phyloP scores from a whole-genome alignment of 2,113 vertebrate genomes.

The Romanogobio albipinnatus region DNA sequence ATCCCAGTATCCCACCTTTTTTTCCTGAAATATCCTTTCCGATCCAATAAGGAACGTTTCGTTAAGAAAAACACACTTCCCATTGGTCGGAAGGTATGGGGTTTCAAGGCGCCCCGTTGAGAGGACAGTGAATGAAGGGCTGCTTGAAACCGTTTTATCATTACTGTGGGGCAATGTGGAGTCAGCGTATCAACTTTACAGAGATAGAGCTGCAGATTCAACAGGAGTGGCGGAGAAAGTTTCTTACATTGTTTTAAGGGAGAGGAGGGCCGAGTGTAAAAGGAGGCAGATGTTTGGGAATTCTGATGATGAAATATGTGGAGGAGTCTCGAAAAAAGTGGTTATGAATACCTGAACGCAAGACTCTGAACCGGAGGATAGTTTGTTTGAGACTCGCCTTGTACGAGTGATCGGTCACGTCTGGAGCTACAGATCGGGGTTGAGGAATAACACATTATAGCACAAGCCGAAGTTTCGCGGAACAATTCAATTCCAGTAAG shows the following conservation, averaged over 20 bases:
- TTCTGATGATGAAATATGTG: slow-evolving; percentile 37
- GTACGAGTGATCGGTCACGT: slow-evolving; percentile 29
- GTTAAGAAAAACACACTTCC: slow-evolving; percentile 61
- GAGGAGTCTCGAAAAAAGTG: slow-evolving; percentile 37
- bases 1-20: slow-evolving; percentile 51
- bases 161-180: slow-evolving; percentile 53
- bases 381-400: slow-evolving; percentile 12
- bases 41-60: slow-evolving; percentile 60
- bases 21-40: slow-evolving; percentile 14
- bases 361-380: slow-evolving; percentile 1
- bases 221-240: slow-evolving; percentile 31
- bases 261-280: neutral
- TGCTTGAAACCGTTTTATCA: slow-evolving; percentile 66
- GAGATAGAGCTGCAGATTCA: slow-evolving; percentile 7
- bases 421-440: neutral
- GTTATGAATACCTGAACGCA: slow-evolving; percentile 39
- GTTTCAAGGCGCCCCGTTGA: slow-evolving; percentile 69
- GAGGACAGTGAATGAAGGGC: slow-evolving; percentile 56
- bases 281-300: neutral
- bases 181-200: slow-evolving; percentile 50
- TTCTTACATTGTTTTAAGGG: neutral
- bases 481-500: slow-evolving; percentile 34
- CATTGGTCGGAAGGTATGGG: slow-evolving; percentile 61
- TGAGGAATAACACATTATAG: neutral
- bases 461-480: neutral